Percentiles rank a stretch among this genome's conserved stretches.
These are phyloP conservation scores for Lutjanus campechanus DNA, from an alignment of 2,797 vertebrate genomes.

Conservation along the genomic window DNA sequence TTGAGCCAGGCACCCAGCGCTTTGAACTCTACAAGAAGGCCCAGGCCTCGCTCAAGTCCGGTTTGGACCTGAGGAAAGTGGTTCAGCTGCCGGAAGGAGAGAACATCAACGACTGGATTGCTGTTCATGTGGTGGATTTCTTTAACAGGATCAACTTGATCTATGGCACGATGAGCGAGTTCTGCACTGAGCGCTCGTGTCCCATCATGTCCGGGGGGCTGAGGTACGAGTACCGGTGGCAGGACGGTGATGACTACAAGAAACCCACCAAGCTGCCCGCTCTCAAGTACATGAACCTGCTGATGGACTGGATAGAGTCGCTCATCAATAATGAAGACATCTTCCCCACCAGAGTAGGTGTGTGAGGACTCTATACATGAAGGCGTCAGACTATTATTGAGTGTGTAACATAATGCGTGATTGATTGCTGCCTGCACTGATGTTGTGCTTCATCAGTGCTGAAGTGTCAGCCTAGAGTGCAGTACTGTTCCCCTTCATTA, in stretches of 20 bases:
- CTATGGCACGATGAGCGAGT: slow-evolving; percentile 97
- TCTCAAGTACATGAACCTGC: slow-evolving; percentile 95
- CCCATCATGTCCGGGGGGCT: slow-evolving; percentile 98
- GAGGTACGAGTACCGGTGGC: slow-evolving; percentile 98
- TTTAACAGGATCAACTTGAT: slow-evolving; percentile 99
- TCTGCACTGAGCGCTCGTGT: slow-evolving; percentile 93
- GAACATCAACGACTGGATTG: slow-evolving; percentile 96
- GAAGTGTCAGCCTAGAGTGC: background rate
- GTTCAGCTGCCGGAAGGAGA: slow-evolving; percentile 95
- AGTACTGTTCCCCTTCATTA: slow-evolving; percentile 46
- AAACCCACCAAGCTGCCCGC: slow-evolving; percentile 96
- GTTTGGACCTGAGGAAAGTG: slow-evolving; percentile 94
- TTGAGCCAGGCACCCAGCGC: slow-evolving; percentile 96
- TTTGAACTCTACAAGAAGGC: slow-evolving; percentile 99
- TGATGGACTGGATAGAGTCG: slow-evolving; percentile 99
- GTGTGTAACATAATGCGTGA: slow-evolving; percentile 29
- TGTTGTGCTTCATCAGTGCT: slow-evolving; percentile 28
- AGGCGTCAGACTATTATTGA: slow-evolving; percentile 24
- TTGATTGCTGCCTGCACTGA: slow-evolving; percentile 20
- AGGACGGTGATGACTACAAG: slow-evolving; percentile 95
- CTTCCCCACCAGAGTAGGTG: slow-evolving; percentile 94
- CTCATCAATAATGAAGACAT: slow-evolving; percentile 97
- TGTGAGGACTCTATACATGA: slow-evolving; percentile 64
- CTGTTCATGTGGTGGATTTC: slow-evolving; percentile 98
- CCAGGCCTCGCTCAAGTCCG: slow-evolving; percentile 97